These are phyloP conservation scores for Carcharodon carcharias DNA, from an alignment of 2,797 vertebrate species.

Conservation along the genomic window DNA sequence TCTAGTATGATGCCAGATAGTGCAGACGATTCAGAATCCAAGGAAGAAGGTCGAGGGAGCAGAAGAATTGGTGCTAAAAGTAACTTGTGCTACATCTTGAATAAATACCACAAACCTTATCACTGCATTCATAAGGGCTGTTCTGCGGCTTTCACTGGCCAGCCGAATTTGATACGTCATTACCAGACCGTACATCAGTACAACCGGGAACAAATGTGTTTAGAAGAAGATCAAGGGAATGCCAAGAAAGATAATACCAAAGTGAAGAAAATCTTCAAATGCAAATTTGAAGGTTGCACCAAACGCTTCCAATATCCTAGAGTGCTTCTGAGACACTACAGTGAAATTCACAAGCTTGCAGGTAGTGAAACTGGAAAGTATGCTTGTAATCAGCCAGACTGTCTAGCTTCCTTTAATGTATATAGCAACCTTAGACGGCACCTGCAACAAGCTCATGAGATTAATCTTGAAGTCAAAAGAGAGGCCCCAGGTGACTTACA, in stretches of 20 bases:
- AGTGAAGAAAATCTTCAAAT: slow-evolving; percentile 68
- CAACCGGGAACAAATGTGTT: slow-evolving; percentile 82
- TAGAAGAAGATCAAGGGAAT: slow-evolving; percentile 75
- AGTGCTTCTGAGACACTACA: slow-evolving; percentile 66
- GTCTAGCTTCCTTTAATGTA: slow-evolving; percentile 76
- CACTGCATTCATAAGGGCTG: slow-evolving; percentile 91
- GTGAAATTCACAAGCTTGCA: slow-evolving; percentile 61
- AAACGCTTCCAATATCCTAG: slow-evolving; percentile 67
- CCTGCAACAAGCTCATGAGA: slow-evolving; percentile 63
- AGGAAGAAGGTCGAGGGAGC: slow-evolving; percentile 69
- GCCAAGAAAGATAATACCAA: slow-evolving; percentile 70
- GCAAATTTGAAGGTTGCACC: slow-evolving; percentile 70
- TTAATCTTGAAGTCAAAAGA: slow-evolving; percentile 58
- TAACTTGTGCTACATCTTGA: slow-evolving; percentile 83
- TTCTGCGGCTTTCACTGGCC: slow-evolving; percentile 79
- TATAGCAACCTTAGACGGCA: slow-evolving; percentile 83
- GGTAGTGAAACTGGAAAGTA: slow-evolving; percentile 60
- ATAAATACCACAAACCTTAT: slow-evolving; percentile 89
- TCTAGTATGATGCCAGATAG: slow-evolving; percentile 12
- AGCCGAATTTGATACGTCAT: slow-evolving; percentile 84
- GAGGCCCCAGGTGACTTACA: slow-evolving; percentile 60
- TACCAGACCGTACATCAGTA: slow-evolving; percentile 83
- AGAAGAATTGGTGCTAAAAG: slow-evolving; percentile 79
- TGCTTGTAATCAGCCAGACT: slow-evolving; percentile 77
- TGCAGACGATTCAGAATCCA: slow-evolving; percentile 18